Evolutionary conservation across 1,140 invertebrate genomes (phyloP).

Genomic region (Marisa cornuarietis): DNA sequence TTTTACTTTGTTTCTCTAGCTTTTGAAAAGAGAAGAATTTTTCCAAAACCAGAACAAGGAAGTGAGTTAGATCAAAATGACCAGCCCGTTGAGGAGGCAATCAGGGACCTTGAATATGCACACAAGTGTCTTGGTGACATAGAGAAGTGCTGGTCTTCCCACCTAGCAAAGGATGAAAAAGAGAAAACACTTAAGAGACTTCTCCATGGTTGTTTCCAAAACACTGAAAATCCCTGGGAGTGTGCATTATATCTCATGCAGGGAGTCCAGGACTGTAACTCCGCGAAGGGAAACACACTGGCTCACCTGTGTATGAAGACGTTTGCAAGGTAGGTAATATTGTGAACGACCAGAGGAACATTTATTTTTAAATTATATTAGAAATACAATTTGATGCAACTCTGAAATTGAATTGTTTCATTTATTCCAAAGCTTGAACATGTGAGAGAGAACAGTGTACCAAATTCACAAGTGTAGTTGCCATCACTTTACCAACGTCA

Average conservation of each 20-base stretch:
- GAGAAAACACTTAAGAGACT: background rate
- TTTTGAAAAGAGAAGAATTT: background rate
- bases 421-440: no score
- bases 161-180: background rate
- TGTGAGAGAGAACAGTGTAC: no score
- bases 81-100: background rate
- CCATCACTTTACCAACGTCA: no score
- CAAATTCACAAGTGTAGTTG: no score
- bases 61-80: background rate
- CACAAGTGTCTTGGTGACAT: background rate
- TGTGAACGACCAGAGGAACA: no score
- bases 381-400: no score
- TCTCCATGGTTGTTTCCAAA: background rate
- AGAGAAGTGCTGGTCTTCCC: background rate
- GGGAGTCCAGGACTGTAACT: background rate
- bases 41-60: background rate
- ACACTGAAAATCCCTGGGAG: slow-evolving; percentile 8
- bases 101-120: background rate
- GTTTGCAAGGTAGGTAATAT: slow-evolving; percentile 11
- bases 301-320: slow-evolving; percentile 19
- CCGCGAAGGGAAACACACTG: slow-evolving; percentile 2
- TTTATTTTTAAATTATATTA: no score
- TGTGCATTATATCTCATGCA: slow-evolving; percentile 8
- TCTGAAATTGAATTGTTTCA: no score
- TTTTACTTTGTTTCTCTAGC: background rate